Conservation (phyloP, 2,113 vertebrate genomes). For the Paramisgurnus dabryanus region DNA sequence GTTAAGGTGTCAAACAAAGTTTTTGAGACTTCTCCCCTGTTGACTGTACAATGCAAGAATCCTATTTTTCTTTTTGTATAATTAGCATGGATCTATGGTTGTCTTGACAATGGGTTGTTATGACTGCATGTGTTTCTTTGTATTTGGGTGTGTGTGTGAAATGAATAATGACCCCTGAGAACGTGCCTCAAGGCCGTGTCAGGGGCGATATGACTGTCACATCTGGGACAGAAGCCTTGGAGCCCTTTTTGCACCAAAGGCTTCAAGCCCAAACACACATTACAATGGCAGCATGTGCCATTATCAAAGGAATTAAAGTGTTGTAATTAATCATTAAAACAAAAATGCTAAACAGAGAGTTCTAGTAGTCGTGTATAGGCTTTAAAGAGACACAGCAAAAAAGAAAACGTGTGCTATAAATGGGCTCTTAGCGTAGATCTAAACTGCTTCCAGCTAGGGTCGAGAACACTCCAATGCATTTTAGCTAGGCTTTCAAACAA, state of each 20-base stretch:
- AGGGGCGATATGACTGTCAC: slow-evolving; percentile 45
- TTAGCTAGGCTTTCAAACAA: slow-evolving; percentile 49
- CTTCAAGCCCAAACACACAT: neutral
- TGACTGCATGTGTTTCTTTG: slow-evolving; percentile 29
- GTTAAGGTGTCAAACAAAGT: slow-evolving; percentile 56
- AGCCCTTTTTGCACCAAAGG: slow-evolving; percentile 13
- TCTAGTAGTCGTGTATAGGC: neutral
- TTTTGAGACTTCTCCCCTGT: slow-evolving; percentile 52
- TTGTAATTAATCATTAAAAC: slow-evolving; percentile 51
- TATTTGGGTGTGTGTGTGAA: slow-evolving; percentile 39
- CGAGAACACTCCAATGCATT: slow-evolving; percentile 42
- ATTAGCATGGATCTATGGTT: slow-evolving; percentile 53
- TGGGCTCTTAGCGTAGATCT: slow-evolving; percentile 32
- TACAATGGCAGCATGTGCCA: neutral
- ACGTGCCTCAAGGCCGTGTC: slow-evolving; percentile 31
- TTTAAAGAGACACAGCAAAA: neutral
- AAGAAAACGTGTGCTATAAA: neutral
- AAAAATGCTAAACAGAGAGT: slow-evolving; percentile 8
- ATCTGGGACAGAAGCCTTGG: slow-evolving; percentile 45
- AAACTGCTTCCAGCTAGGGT: slow-evolving; percentile 1
- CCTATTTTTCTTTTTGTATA: slow-evolving; percentile 41
- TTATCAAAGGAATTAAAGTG: slow-evolving; percentile 45
- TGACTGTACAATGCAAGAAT: slow-evolving; percentile 51
- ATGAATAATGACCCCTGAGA: slow-evolving; percentile 54
- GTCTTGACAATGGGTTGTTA: slow-evolving; percentile 7